Evolutionary conservation across 1,140 invertebrate species (phyloP).

Genomic region (Drosophila kurseongensis): DNA sequence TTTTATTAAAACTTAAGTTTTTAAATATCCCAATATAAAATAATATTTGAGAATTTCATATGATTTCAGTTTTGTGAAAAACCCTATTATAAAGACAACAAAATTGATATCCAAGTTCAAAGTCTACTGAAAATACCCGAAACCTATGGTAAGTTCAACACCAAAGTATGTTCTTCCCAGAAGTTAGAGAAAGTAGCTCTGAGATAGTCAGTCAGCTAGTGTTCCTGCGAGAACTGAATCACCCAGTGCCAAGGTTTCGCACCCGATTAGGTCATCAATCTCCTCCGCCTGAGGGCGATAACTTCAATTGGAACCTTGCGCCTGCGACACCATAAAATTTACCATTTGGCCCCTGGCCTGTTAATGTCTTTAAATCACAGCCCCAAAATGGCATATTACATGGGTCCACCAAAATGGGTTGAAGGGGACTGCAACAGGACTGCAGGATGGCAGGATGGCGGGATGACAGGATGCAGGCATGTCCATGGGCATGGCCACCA

Average conservation of each 20-base stretch:
- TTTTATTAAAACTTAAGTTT: too few species aligned
- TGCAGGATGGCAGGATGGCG: neutral
- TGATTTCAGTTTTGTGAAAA: too few species aligned
- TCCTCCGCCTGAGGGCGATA: conserved; percentile 1
- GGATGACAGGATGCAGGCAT: conserved; percentile 24
- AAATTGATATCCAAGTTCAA: too few species aligned
- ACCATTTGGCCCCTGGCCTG: conserved; percentile 17
- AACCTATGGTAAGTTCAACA: too few species aligned
- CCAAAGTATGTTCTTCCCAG: too few species aligned
- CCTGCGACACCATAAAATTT: conserved; percentile 46
- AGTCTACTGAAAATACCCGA: too few species aligned
- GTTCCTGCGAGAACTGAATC: neutral
- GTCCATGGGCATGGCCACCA: conserved; percentile 59
- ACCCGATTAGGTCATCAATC: conserved; percentile 41
- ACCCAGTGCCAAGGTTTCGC: neutral
- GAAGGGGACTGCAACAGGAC: neutral
- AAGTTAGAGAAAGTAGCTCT: neutral
- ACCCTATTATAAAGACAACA: too few species aligned
- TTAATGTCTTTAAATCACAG: conserved; percentile 78
- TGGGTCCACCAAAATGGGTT: conserved; percentile 11
- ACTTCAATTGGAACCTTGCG: conserved; percentile 28
- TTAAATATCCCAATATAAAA: too few species aligned
- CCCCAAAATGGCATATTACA: conserved; percentile 72
- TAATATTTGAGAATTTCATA: too few species aligned
- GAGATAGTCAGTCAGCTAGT: neutral